Percentiles rank a stretch among this genome's conserved stretches.
phyloP scores from a whole-genome alignment of 2,888 invertebrate species.

The Diachrysia chrysitis region DNA sequence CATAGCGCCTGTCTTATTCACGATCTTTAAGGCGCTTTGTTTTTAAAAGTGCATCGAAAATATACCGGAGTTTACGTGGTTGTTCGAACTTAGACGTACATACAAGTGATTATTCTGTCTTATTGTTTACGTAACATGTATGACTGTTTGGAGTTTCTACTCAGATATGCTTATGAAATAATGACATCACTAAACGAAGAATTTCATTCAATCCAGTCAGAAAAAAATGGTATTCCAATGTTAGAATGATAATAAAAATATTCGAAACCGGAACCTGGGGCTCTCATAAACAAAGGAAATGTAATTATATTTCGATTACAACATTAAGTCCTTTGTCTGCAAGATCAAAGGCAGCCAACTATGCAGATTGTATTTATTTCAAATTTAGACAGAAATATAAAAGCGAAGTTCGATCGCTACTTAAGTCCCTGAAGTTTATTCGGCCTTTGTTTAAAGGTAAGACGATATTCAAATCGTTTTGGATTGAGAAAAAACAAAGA shows the following conservation, averaged over 20 bases:
- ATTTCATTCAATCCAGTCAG: too few species aligned
- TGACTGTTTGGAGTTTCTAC: not conserved
- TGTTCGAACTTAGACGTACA: not conserved
- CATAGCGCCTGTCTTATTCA: constrained; percentile 51
- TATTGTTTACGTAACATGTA: not conserved
- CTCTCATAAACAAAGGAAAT: constrained; percentile 17
- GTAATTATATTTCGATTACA: constrained; percentile 32
- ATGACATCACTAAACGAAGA: too few species aligned
- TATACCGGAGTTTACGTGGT: not conserved
- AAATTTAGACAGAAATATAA: constrained; percentile 58
- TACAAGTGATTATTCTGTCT: not conserved
- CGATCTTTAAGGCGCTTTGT: constrained; percentile 19
- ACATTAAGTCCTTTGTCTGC: constrained; percentile 38
- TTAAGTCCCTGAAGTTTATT: constrained; percentile 52
- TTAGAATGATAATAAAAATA: too few species aligned
- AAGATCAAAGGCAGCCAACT: constrained; percentile 56
- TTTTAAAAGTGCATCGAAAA: constrained; percentile 34
- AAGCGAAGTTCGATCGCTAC: constrained; percentile 51
- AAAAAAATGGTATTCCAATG: too few species aligned
- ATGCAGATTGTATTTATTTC: constrained; percentile 52
- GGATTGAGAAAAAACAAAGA: constrained; percentile 54
- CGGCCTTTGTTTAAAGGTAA: constrained; percentile 56
- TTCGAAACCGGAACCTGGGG: constrained; percentile 29
- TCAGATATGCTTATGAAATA: not conserved
- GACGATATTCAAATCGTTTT: constrained; percentile 58